Conservation (phyloP, 2,888 invertebrate genomes). For the Pristionchus japonicus region DNA sequence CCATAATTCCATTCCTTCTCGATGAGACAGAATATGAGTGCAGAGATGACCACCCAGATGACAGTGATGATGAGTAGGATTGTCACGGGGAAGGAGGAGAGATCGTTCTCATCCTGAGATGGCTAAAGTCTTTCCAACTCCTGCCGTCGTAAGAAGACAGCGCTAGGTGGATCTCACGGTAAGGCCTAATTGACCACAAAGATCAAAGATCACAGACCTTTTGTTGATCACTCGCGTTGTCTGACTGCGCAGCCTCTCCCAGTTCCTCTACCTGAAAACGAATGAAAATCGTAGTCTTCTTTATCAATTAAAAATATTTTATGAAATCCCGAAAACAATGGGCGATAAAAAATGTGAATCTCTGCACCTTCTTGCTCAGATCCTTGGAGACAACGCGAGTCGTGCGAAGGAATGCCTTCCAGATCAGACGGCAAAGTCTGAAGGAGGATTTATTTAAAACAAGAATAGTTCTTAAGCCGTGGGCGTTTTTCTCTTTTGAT, state of each 20-base stretch:
- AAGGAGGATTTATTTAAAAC: conserved; percentile 49
- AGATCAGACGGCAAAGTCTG: conserved; percentile 54
- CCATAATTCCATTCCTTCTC: conserved; percentile 71
- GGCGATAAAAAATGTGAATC: too few species aligned
- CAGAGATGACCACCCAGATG: conserved; percentile 69
- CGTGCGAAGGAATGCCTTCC: conserved; percentile 58
- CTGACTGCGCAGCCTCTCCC: background rate
- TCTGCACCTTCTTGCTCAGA: conserved; percentile 70
- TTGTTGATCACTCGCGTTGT: background rate
- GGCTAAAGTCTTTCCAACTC: too few species aligned
- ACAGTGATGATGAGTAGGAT: conserved; percentile 68
- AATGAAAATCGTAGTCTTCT: too few species aligned
- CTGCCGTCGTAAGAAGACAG: too few species aligned
- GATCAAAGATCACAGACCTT: background rate
- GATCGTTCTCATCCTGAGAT: conserved; percentile 54
- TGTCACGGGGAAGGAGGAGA: conserved; percentile 72
- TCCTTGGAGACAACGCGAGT: conserved; percentile 67
- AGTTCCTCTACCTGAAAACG: conserved; percentile 12
- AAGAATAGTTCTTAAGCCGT: too few species aligned
- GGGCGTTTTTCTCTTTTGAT: too few species aligned
- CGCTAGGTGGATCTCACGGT: too few species aligned
- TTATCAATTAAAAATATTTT: too few species aligned
- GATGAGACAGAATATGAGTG: conserved; percentile 64
- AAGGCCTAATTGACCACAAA: too few species aligned
- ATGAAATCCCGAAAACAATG: background rate